A percentile compares a stretch with the other conserved stretches of the same genome.
Evolutionary conservation across 2,888 invertebrate genomes (phyloP).

Genomic region (Fragum sueziense): DNA sequence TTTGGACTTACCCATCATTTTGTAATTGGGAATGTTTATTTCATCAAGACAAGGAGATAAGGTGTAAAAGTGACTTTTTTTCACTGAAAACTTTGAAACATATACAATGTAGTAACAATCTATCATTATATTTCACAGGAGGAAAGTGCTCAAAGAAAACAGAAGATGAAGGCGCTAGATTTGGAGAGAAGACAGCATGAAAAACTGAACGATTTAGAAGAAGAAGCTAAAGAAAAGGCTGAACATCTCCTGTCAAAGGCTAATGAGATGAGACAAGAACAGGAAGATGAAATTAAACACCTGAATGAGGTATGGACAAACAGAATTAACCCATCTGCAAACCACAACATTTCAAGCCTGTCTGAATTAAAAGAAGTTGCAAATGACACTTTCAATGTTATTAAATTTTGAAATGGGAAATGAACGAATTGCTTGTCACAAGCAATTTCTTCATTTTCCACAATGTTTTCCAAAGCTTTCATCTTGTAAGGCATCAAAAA

Average conservation of each 20-base stretch:
- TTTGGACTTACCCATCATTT: no score
- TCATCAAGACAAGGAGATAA: no score
- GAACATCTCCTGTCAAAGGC: slow-evolving; percentile 81
- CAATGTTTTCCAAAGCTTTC: no score
- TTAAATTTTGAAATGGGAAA: no score
- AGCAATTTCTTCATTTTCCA: slow-evolving; percentile 7
- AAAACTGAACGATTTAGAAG: slow-evolving; percentile 80
- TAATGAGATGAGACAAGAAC: slow-evolving; percentile 81
- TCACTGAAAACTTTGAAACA: no score
- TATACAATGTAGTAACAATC: no score
- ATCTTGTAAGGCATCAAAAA: no score
- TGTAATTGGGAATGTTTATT: background rate
- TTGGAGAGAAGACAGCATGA: slow-evolving; percentile 79
- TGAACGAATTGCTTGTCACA: background rate
- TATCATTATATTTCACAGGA: slow-evolving; percentile 72
- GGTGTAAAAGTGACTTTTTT: no score
- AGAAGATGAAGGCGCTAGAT: slow-evolving; percentile 79
- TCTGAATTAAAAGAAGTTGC: no score
- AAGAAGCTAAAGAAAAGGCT: slow-evolving; percentile 81
- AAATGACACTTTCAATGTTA: no score
- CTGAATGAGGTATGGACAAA: slow-evolving; percentile 81
- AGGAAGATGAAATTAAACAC: slow-evolving; percentile 83
- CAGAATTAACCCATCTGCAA: no score
- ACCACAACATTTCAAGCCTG: no score
- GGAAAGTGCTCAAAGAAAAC: slow-evolving; percentile 77